Evolutionary conservation across 2,888 invertebrate genomes (phyloP).

Genomic region (Sarcophaga carnaria): DNA sequence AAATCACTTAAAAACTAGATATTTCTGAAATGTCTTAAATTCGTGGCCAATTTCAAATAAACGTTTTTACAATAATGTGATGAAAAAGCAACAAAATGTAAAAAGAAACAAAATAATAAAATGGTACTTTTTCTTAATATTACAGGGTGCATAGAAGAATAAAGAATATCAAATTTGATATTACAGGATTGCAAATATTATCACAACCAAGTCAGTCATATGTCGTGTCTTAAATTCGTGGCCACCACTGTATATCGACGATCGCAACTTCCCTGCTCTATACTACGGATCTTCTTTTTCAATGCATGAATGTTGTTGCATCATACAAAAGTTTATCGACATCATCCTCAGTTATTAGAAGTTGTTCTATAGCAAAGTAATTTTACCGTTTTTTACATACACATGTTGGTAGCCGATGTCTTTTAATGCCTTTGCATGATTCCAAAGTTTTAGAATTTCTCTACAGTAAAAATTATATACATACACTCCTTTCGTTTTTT

Average conservation of each 20-base stretch:
- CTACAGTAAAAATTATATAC: conserved; percentile 17
- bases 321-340: conserved; percentile 27
- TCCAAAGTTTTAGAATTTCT: conserved; percentile 28
- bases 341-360: conserved; percentile 22
- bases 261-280: neutral
- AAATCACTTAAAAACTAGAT: too few species aligned
- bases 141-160: too few species aligned
- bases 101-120: too few species aligned
- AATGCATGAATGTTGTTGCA: conserved; percentile 23
- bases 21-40: too few species aligned
- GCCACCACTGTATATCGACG: neutral
- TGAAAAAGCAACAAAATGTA: too few species aligned
- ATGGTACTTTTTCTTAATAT: too few species aligned
- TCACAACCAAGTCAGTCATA: too few species aligned
- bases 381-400: conserved; percentile 9
- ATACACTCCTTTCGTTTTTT: conserved; percentile 5
- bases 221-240: neutral
- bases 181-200: too few species aligned
- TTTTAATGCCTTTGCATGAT: conserved; percentile 28
- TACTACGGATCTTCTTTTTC: conserved; percentile 7
- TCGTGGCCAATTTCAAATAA: too few species aligned
- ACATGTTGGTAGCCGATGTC: conserved; percentile 15
- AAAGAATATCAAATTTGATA: too few species aligned
- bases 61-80: too few species aligned
- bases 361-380: neutral